These are phyloP conservation scores for Atherinomorus stipes DNA, from an alignment of 2,113 vertebrate genomes.

Conservation along the genomic window DNA sequence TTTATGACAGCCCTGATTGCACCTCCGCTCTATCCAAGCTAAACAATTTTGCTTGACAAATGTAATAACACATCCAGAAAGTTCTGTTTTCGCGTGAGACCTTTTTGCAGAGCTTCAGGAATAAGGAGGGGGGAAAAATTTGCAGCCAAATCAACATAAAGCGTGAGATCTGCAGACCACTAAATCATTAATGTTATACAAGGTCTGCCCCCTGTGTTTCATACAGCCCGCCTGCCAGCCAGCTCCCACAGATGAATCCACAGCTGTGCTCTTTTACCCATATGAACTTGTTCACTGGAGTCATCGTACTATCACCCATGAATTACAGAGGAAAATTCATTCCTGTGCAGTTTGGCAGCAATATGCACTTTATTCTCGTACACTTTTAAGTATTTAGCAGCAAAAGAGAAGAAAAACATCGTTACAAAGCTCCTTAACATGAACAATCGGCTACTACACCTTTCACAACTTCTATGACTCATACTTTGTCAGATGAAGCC, in stretches of 20 bases:
- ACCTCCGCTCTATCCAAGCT: conserved; percentile 72
- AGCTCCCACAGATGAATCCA: conserved; percentile 76
- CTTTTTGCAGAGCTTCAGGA: conserved; percentile 68
- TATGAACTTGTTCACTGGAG: conserved; percentile 47
- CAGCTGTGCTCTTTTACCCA: conserved; percentile 67
- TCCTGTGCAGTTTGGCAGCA: conserved; percentile 20
- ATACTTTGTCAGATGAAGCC: conserved; percentile 36
- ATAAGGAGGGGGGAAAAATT: conserved; percentile 20
- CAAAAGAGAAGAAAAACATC: neutral
- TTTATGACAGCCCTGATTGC: conserved; percentile 80
- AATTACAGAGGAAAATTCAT: conserved; percentile 36
- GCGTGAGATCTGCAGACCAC: conserved; percentile 77
- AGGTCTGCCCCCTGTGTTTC: conserved; percentile 79
- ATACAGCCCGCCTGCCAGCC: conserved; percentile 70
- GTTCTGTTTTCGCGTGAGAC: conserved; percentile 74
- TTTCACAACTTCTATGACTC: conserved; percentile 31
- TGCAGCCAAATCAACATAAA: conserved; percentile 80
- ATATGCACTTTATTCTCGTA: conserved; percentile 26
- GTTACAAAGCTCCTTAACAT: conserved; percentile 6
- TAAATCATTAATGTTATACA: conserved; percentile 85
- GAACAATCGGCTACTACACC: conserved; percentile 16
- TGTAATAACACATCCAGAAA: conserved; percentile 72
- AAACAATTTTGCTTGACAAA: conserved; percentile 80
- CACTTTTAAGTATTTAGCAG: conserved; percentile 10
- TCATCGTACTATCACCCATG: conserved; percentile 43